Base-by-base conservation (phyloP, 2,113 vertebrate genomes). In the Peromyscus californicus region DNA sequence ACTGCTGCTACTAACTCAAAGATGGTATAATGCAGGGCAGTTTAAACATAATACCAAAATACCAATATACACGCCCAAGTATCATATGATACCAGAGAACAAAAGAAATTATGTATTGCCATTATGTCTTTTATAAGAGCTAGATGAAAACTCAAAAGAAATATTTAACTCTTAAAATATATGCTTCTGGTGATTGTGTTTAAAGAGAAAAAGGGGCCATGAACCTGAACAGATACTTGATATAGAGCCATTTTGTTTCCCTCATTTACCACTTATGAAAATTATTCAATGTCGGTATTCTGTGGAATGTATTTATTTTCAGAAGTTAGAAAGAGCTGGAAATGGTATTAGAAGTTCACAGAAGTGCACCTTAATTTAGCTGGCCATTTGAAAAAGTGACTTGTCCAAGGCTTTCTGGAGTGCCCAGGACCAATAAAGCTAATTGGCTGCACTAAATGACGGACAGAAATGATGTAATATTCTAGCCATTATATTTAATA, bases 401-500 rank as follows among this genome's bases (percentile, higher is more conserved):
- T 72, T 96, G 79, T 48, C 85, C 42, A 96, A 83, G 65, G 76
- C 69, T 97, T 94, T 80, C 89, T 93, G 78, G 76, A 89, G 91
- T 78, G 13, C 79, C 91, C 89, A 94, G 59, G 59, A 93, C 69
- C 59, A 90, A 45, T 21, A 90, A 87, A 92, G 79, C 65, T 94
- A 93, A 91, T n/a, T 83, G 54, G 79, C 72, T 90, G n/a, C 16
- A 85, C 39, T 92, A 80, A 82, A 93, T 39, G 78, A 95, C 21
- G 91, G 87, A 95, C 7, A 94, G 65, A 96, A 95, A 83, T 16
- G 70, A 83, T 90, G 17, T 51, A 84, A 89, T 89, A 95, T 92
- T 97, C 92, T 93, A 96, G 92, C 26, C 21, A 79, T 94, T 92
- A 24, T 96, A 97, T 89, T 93, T 93, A 95, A 94, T 63, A 54